These are phyloP conservation scores for Prunella himalayana DNA, from an alignment of 2,113 vertebrate genomes.

Conservation along the genomic window DNA sequence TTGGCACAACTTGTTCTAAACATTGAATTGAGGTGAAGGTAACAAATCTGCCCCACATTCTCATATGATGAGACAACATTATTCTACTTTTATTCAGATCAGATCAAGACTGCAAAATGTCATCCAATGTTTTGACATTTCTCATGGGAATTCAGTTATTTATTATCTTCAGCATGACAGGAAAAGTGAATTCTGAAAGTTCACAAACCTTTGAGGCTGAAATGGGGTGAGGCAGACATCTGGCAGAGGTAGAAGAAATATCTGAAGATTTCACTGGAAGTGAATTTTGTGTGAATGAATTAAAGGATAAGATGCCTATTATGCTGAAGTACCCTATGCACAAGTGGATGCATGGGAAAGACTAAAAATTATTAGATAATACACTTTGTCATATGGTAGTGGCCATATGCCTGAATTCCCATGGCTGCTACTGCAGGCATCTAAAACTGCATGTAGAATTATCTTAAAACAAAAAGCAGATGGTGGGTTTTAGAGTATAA, in stretches of 20 bases:
- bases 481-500: background rate
- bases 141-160: background rate
- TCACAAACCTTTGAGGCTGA: background rate
- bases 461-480: conserved; percentile 1
- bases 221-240: background rate
- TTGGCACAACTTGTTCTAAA: background rate
- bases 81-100: background rate
- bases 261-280: background rate
- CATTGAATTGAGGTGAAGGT: background rate
- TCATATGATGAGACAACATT: background rate
- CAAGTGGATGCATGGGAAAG: background rate
- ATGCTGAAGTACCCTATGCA: background rate
- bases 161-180: background rate
- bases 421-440: background rate
- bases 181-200: background rate
- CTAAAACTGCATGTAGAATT: background rate
- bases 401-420: background rate
- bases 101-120: background rate
- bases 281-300: background rate
- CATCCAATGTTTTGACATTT: background rate
- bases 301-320: background rate
- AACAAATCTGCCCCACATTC: background rate
- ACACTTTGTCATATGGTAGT: background rate
- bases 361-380: background rate
- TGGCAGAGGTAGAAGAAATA: background rate